Evolutionary conservation across 1,140 invertebrate genomes (phyloP).

Genomic region (Sycobia sp.): DNA sequence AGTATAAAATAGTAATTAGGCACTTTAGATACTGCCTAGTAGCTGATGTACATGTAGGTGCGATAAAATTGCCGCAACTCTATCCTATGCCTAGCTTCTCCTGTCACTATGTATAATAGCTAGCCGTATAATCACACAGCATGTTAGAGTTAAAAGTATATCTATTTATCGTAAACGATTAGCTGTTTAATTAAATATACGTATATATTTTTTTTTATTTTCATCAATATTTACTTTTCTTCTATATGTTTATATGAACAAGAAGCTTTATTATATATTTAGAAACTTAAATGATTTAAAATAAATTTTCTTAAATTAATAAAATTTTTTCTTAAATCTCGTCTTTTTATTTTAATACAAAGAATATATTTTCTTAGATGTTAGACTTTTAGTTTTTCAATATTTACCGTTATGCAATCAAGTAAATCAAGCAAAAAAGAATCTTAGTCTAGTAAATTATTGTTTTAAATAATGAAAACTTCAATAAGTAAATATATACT

Average conservation of each 20-base stretch:
- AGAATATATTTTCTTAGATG: too few species aligned
- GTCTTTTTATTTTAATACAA: too few species aligned
- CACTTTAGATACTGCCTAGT: conserved; percentile 33
- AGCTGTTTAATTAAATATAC: conserved; percentile 17
- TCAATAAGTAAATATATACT: too few species aligned
- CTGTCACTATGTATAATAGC: conserved; percentile 64
- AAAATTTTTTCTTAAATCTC: too few species aligned
- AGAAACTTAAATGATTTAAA: too few species aligned
- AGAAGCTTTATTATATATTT: too few species aligned
- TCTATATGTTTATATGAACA: neutral
- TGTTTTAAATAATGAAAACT: too few species aligned
- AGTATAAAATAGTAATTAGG: conserved; percentile 27
- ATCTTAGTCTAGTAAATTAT: too few species aligned
- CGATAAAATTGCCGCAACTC: conserved; percentile 55
- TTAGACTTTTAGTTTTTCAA: too few species aligned
- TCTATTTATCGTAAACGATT: conserved; percentile 21
- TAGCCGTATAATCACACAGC: conserved; percentile 60
- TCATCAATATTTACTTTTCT: conserved; percentile 8
- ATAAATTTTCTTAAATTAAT: too few species aligned
- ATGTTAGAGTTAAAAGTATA: conserved; percentile 44
- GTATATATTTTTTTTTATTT: conserved; percentile 16
- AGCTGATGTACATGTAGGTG: conserved; percentile 44
- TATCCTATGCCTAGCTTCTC: conserved; percentile 63
- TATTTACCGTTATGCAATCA: too few species aligned
- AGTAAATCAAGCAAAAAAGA: too few species aligned